Evolutionary conservation across 2,888 invertebrate species (phyloP), one percentile per base, ranked within the genome.

Genomic region (Tholera decimalis): DNA sequence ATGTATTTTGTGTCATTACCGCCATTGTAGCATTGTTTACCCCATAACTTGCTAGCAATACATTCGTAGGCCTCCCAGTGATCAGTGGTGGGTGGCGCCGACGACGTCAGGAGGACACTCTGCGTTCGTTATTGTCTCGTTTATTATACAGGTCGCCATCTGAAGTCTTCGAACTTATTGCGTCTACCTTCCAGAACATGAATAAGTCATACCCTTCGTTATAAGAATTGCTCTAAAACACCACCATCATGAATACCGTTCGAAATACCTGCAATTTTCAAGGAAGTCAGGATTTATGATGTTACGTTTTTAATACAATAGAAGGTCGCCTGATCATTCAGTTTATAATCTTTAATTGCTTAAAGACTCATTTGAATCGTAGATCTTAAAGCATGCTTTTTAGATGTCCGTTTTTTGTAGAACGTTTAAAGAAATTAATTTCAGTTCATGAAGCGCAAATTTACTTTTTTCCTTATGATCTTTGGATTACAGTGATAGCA

Each of bases 181-280:
- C 88, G 88, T 92, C 92, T 90, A 87, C 91, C 88, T 91, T 88
- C 82, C 79, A 88, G 87, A 87, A 82, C 83, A 94, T 94, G 94
- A 94, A 94, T 94, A 94, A 94, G 89, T 93, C 94, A 94, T 94
- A 88, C 82, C 85, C 86, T 91, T 94, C 94, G 93, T 94, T 94
- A 93, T 89, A 92, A 92, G 91, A 91, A 91, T 91, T 88, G 91
- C 88, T 89, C 87, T 89, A 90, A 92, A 92, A 86, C 87, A 83
- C 81, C 84, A 86, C 74, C 54, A 49, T 79, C 78, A 73, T 83
- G 82, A 84, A 87, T 85, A 85, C 78, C 68, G 60, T 50, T 57
- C 53, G 41, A 41, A 35, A 63, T 54, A 55, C 35, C n/a, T n/a
- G n/a, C n/a, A n/a, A 49, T 64, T 50, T 75, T 49, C 13, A 57